Evolutionary conservation across 2,888 invertebrate genomes (phyloP).

Genomic region (Trissoscelio sp.): DNA sequence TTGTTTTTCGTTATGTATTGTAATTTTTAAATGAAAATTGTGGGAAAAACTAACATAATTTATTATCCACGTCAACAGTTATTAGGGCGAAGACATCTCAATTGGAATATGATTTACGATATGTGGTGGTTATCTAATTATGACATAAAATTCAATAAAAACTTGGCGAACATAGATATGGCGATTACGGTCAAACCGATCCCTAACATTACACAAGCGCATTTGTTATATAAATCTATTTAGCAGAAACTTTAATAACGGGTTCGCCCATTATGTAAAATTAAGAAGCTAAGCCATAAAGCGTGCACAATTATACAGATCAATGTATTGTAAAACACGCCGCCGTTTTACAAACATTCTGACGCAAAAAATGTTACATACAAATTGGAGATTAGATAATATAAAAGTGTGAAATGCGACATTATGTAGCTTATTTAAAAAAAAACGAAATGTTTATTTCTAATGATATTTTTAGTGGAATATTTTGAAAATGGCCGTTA

Average conservation of each 20-base stretch:
- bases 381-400: conserved; percentile 44
- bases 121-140: conserved; percentile 50
- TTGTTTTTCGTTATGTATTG: no score
- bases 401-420: conserved; percentile 6
- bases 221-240: conserved; percentile 55
- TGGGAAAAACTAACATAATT: not conserved
- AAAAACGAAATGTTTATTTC: no score
- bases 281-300: conserved; percentile 52
- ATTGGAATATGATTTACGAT: conserved; percentile 32
- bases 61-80: not conserved
- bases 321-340: conserved; percentile 40
- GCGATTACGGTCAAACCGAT: conserved; percentile 22
- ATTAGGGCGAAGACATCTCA: conserved; percentile 18
- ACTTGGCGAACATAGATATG: conserved; percentile 1
- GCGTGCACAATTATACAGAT: conserved; percentile 44
- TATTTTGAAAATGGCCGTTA: no score
- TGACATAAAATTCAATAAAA: conserved; percentile 48
- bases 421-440: conserved; percentile 5
- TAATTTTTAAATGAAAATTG: no score
- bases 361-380: conserved; percentile 39
- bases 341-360: conserved; percentile 31
- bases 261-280: conserved; percentile 54
- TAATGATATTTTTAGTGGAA: not conserved
- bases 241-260: conserved; percentile 54
- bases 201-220: conserved; percentile 46